A percentile compares a stretch with the other conserved stretches of the same genome.
phyloP scores from a whole-genome alignment of 2,113 vertebrate genomes.

The Antechinus stuartii region DNA sequence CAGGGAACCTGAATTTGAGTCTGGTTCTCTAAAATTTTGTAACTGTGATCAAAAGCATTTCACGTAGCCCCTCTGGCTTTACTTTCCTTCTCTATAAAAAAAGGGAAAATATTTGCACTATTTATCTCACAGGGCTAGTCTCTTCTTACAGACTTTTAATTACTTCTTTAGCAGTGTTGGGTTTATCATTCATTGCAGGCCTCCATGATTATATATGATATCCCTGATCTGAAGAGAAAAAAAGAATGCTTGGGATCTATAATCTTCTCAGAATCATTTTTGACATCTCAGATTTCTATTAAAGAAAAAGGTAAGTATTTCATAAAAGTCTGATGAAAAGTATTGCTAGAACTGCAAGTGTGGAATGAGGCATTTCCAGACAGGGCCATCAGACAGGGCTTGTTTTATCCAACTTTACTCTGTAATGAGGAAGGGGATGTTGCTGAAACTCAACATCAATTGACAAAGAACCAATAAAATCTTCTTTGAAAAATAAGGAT shows the following conservation, averaged over 20 bases:
- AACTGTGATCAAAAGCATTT: background rate
- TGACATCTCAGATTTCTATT: constrained; percentile 93
- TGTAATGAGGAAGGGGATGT: background rate
- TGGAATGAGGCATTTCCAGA: background rate
- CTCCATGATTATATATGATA: constrained; percentile 91
- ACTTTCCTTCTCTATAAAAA: background rate
- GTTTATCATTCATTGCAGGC: constrained; percentile 84
- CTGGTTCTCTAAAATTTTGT: background rate
- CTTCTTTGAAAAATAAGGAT: constrained; percentile 2
- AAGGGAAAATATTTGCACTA: background rate
- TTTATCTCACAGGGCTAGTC: background rate
- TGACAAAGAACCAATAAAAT: background rate
- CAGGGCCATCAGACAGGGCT: background rate
- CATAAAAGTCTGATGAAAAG: background rate
- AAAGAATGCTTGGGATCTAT: constrained; percentile 91
- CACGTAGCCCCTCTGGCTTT: background rate
- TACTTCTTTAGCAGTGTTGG: background rate
- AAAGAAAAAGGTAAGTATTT: constrained; percentile 89
- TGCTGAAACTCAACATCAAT: background rate
- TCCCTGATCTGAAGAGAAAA: constrained; percentile 89
- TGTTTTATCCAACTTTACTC: background rate
- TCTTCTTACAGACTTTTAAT: background rate
- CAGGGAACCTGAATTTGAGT: background rate
- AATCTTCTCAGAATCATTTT: constrained; percentile 95
- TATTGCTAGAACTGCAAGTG: background rate